phyloP scores from a whole-genome alignment of 2,113 vertebrate species.

The Marmota flaviventris region DNA sequence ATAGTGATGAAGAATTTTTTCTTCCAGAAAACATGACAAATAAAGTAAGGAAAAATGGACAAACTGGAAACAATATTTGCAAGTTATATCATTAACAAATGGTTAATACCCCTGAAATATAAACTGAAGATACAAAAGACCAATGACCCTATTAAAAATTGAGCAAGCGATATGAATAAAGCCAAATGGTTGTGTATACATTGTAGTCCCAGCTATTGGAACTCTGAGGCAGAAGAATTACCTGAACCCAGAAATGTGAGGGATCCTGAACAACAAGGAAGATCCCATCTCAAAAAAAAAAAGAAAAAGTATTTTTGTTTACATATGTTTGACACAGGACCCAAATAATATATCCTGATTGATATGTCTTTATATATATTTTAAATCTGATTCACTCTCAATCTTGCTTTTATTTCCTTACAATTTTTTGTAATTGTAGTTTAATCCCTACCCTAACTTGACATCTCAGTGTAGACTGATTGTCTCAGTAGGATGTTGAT shows the following conservation, averaged over 20 bases:
- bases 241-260: neutral
- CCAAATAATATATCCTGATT: neutral
- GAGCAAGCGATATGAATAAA: neutral
- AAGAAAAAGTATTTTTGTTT: neutral
- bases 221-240: neutral
- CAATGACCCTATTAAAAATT: neutral
- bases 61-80: neutral
- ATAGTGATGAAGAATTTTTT: neutral
- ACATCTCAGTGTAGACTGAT: neutral
- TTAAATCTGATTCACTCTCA: neutral
- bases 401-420: neutral
- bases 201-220: neutral
- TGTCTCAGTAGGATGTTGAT: neutral
- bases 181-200: neutral
- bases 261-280: neutral
- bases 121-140: neutral
- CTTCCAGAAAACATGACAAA: neutral
- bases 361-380: neutral
- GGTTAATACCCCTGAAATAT: neutral
- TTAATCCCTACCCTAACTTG: neutral
- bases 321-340: slow-evolving; percentile 20
- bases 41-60: neutral
- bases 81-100: neutral
- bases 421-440: neutral
- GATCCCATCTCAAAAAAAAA: neutral